These are phyloP conservation scores for Peromyscus nudipes DNA, from an alignment of 2,797 vertebrate species.

Conservation along the genomic window DNA sequence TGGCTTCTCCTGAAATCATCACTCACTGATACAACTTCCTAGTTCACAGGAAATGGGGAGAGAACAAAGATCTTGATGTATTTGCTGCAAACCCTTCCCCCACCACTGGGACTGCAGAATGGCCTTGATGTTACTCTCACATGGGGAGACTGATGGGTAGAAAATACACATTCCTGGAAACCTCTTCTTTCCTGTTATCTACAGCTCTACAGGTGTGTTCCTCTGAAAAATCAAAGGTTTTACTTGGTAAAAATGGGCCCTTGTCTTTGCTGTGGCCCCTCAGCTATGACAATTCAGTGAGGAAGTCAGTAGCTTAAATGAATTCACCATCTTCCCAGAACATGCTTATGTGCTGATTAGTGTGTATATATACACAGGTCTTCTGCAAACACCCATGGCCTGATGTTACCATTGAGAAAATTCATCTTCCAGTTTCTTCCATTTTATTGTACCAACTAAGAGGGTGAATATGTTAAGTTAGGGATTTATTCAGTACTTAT, in stretches of 20 bases:
- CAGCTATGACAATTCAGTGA: neutral
- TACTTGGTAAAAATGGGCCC: neutral
- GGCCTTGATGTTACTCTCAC: neutral
- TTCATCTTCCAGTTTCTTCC: neutral
- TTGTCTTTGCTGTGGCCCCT: neutral
- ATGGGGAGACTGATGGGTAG: neutral
- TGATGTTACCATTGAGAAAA: neutral
- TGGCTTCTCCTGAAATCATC: neutral
- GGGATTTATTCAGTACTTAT: neutral
- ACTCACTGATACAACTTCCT: neutral
- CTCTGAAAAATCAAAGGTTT: neutral
- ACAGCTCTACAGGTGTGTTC: neutral
- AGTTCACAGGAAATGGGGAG: neutral
- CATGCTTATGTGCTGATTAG: neutral
- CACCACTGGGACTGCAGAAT: neutral
- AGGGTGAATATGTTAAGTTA: neutral
- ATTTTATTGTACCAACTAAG: neutral
- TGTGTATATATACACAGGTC: neutral
- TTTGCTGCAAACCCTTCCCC: neutral
- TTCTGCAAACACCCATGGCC: neutral
- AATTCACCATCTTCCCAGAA: neutral
- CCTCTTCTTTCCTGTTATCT: neutral
- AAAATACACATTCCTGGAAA: neutral
- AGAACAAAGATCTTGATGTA: too few species aligned
- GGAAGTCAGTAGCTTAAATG: neutral